Percentiles rank a stretch among this genome's conserved stretches.
These are phyloP conservation scores for Iselma pallidipennis DNA, from an alignment of 2,888 invertebrate species.

Conservation along the genomic window DNA sequence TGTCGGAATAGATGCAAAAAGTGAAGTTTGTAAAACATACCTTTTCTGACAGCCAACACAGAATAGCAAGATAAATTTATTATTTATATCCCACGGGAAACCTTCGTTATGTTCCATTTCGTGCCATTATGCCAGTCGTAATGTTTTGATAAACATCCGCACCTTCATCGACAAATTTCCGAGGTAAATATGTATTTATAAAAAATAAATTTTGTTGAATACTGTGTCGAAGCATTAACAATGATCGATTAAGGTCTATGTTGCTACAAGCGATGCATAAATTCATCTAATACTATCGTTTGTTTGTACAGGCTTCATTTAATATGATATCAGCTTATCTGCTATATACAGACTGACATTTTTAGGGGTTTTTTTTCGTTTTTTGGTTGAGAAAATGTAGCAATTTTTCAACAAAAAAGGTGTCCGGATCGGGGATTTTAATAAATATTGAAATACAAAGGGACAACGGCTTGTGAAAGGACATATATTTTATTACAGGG, in stretches of 20 bases:
- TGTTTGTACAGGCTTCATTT: slow-evolving; percentile 30
- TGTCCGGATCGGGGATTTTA: not conserved
- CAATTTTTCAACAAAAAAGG: not conserved
- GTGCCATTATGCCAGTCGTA: slow-evolving; percentile 32
- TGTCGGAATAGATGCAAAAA: slow-evolving; percentile 35
- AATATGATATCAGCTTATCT: slow-evolving; percentile 36
- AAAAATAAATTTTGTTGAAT: too few species aligned
- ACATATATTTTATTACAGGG: not conserved
- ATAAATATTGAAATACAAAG: not conserved
- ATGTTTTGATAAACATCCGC: slow-evolving; percentile 37
- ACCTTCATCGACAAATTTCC: slow-evolving; percentile 15
- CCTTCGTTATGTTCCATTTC: slow-evolving; percentile 31
- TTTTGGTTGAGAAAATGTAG: not conserved
- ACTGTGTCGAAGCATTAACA: not conserved
- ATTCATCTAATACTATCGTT: slow-evolving; percentile 18
- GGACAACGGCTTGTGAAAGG: not conserved
- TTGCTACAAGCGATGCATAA: not conserved
- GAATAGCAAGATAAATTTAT: slow-evolving; percentile 45
- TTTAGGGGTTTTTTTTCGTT: not conserved
- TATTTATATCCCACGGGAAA: slow-evolving; percentile 41
- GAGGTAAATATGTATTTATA: not conserved
- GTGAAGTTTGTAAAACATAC: slow-evolving; percentile 39
- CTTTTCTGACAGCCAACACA: slow-evolving; percentile 38
- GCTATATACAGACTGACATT: slow-evolving; percentile 29
- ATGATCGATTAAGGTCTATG: not conserved